Conservation (phyloP, 2,888 invertebrate species). For the Falcaria lacertinaria region DNA sequence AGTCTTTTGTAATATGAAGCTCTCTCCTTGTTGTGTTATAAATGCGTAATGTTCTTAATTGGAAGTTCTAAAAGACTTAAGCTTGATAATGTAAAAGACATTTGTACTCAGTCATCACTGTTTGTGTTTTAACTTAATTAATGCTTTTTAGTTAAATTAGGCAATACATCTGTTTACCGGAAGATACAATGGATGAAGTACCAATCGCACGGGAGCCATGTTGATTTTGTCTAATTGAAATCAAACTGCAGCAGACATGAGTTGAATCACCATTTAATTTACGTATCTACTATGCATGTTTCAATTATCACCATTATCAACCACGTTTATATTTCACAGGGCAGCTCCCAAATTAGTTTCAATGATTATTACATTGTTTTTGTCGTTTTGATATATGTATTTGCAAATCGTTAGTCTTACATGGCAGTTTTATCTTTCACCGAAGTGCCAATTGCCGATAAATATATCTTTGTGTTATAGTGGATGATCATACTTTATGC, state of each 20-base stretch:
- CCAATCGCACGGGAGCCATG: conserved; percentile 36
- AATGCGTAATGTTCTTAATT: too few relatives aligned
- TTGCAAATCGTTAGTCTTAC: conserved; percentile 24
- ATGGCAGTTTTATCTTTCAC: conserved; percentile 37
- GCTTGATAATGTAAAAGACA: too few relatives aligned
- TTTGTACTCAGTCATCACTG: too few relatives aligned
- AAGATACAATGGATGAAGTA: conserved; percentile 38
- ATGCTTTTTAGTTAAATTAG: not conserved
- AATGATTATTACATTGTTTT: conserved; percentile 36
- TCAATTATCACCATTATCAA: not conserved
- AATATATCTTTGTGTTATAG: conserved; percentile 37
- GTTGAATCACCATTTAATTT: conserved; percentile 30
- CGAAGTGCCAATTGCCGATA: conserved; percentile 38
- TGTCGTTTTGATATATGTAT: conserved; percentile 21
- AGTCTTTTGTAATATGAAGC: conserved; percentile 32
- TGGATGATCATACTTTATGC: conserved; percentile 11
- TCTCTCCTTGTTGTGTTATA: conserved; percentile 12
- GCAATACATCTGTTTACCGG: not conserved
- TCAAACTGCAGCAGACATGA: conserved; percentile 55
- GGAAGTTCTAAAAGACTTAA: too few relatives aligned
- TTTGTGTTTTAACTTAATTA: too few relatives aligned
- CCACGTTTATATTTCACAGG: conserved; percentile 1
- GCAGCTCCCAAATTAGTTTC: conserved; percentile 4
- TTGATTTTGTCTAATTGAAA: conserved; percentile 68
- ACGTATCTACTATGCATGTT: conserved; percentile 15